Evolutionary conservation across 2,113 vertebrate species (phyloP).

Genomic region (Mesocricetus auratus): DNA sequence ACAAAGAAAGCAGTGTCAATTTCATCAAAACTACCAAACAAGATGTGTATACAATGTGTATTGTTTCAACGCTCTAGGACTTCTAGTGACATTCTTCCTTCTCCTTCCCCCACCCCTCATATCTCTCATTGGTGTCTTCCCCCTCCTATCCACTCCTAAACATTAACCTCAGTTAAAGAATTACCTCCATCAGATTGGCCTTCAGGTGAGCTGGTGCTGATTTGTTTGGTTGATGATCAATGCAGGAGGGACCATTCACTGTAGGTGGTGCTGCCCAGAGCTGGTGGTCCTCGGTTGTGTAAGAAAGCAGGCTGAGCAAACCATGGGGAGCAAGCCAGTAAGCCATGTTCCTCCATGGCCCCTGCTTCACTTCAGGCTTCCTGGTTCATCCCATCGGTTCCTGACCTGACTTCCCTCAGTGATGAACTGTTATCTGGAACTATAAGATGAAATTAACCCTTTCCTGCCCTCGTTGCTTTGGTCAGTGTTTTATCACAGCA

Average conservation of each 20-base stretch:
- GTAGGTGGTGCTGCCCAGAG: background rate
- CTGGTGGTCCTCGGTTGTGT: background rate
- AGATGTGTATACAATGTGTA: slow-evolving; percentile 1
- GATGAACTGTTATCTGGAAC: background rate
- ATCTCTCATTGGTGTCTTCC: background rate
- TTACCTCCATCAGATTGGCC: background rate
- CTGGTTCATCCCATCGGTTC: background rate
- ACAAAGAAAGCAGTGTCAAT: no score
- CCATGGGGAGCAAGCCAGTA: background rate
- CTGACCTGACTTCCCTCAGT: background rate
- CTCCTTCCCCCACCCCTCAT: background rate
- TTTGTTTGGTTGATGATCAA: background rate
- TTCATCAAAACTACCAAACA: background rate
- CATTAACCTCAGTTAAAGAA: background rate
- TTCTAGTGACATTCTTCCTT: background rate
- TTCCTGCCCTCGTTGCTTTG: background rate
- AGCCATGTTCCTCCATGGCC: background rate
- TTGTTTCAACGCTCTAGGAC: background rate
- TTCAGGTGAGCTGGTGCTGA: background rate
- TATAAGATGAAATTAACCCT: background rate
- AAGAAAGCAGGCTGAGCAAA: background rate
- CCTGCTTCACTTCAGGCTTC: background rate
- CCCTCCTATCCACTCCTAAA: background rate
- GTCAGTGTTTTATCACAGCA: background rate
- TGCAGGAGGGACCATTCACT: background rate